Base-by-base conservation (phyloP, 2,797 vertebrate species). In the Sciurus vulgaris region DNA sequence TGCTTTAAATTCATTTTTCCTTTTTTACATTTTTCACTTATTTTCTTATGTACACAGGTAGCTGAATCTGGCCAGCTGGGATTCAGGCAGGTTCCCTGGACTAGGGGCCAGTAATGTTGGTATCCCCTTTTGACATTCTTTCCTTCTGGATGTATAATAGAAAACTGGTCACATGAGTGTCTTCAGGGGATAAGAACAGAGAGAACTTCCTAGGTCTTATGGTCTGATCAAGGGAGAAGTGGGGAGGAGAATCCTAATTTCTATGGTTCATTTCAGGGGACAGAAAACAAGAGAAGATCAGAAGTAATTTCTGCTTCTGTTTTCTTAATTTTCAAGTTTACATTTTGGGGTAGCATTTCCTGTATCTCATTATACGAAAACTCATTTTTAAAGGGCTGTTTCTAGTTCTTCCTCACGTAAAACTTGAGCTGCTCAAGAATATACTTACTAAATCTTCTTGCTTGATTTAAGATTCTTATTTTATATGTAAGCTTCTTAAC, bases 381-480 rank as follows among this genome's bases (percentile, higher is more conserved):
- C 18, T 54, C 5, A 44, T 12, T 78, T 78, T 61, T 15, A 49
- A 63, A 51, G 73, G 30, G 28, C 15, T 17, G 20, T n/a, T 47
- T 59, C 33, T 41, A 65, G 15, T 59, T 73, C 30, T 79, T 85
- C 26, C 73, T 93, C 47, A 38, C 22, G 35, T 78, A 72, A 93
- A 89, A 85, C 30, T 54, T 30, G 28, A 79, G 26, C 35, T 72
- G 28, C 67, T 65, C 44, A 56, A 56, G 30, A 91, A 86, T 38
- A 67, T 56, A 69, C 2, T 28, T 82, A 82, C 13, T 61, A 83
- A 67, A 81, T 56, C 61, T 81, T 56, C 51, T 81, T 49, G 24
- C 28, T 56, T 47, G 59, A 86, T 59, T 41, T 81, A 95, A 89
- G 63, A 84, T 78, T 67, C 49, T 76, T 41, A 90, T 74, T 93